Conservation (phyloP, 2,797 vertebrate species). For the Sebastiscus tertius region DNA sequence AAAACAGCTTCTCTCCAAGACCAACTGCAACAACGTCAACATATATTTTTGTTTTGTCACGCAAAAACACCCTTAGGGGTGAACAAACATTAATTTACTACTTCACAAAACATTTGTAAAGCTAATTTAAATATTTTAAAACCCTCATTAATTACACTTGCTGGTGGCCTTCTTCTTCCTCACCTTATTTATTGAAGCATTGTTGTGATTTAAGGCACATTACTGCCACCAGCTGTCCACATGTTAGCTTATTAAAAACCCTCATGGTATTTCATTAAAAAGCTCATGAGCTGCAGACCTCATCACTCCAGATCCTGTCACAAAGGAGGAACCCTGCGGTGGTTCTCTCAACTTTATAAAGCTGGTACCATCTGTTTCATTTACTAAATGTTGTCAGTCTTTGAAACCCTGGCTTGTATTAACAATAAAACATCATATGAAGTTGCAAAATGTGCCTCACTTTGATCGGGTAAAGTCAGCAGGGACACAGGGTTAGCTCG, state of each 20-base stretch:
- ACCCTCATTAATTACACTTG: not conserved
- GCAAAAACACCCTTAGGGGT: not conserved
- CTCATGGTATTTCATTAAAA: not conserved
- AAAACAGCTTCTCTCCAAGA: not conserved
- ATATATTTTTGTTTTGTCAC: not conserved
- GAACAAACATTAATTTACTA: not conserved
- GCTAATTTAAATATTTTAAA: not conserved
- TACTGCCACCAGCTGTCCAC: slow-evolving; percentile 52
- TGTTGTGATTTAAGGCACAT: slow-evolving; percentile 29
- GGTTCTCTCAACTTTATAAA: not conserved
- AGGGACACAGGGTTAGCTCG: not conserved
- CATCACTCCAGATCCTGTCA: not conserved
- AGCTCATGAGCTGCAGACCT: not conserved
- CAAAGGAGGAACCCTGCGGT: not conserved
- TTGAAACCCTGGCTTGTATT: not conserved
- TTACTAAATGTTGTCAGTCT: not conserved
- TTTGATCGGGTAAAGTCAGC: not conserved
- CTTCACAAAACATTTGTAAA: not conserved
- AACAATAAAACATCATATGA: not conserved
- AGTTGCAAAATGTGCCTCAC: not conserved
- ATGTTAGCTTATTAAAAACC: not conserved
- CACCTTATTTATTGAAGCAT: not conserved
- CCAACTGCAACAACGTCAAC: not conserved
- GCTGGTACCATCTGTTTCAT: not conserved
- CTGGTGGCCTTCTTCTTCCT: not conserved